Conservation (phyloP, 2,113 vertebrate species). For the Lepus timidus region DNA sequence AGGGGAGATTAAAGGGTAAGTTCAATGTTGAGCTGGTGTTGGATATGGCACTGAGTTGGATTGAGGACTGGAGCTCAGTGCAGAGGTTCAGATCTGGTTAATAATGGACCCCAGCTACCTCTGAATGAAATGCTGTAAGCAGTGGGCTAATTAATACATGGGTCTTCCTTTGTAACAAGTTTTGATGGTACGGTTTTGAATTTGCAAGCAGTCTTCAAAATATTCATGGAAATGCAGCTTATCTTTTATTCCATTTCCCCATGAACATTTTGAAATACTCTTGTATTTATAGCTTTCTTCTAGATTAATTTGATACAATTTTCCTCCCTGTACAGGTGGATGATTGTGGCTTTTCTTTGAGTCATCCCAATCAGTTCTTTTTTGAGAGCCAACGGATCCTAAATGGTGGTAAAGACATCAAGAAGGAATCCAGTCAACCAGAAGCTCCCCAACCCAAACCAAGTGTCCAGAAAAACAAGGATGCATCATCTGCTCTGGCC, state of each 20-base stretch:
- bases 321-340: constrained; percentile 89
- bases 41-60: neutral
- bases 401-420: constrained; percentile 89
- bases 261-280: neutral
- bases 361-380: constrained; percentile 99
- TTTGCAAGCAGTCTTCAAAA: no score
- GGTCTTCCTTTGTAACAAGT: no score
- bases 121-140: neutral
- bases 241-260: no score
- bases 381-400: constrained; percentile 92
- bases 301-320: constrained; percentile 8
- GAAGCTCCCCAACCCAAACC: constrained; percentile 87
- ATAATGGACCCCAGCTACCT: neutral
- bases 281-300: neutral
- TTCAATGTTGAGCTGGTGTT: neutral
- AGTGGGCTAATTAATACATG: no score
- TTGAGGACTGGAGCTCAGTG: no score
- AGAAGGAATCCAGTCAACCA: constrained; percentile 88
- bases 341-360: constrained; percentile 95
- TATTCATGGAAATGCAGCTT: no score
- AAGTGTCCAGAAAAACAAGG: constrained; percentile 80
- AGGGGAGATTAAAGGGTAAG: no score
- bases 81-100: no score
- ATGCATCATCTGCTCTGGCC: constrained; percentile 64
- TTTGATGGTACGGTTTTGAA: neutral